Evolutionary conservation across 2,797 vertebrate genomes (phyloP).

Genomic region (Falco berigora): DNA sequence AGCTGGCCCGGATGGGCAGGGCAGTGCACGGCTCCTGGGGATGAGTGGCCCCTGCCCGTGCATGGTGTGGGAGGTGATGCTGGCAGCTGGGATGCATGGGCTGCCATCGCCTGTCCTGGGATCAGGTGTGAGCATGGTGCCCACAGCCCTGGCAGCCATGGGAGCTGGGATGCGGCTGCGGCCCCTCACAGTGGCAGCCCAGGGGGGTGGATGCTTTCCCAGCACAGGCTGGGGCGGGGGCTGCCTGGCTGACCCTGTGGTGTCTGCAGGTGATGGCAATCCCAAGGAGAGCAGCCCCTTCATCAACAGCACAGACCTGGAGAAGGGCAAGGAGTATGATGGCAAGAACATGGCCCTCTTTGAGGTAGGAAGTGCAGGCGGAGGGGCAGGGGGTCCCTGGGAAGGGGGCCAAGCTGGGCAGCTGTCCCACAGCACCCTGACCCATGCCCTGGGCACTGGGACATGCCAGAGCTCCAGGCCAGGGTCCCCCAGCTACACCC

Average conservation of each 20-base stretch:
- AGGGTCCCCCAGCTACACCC: not conserved
- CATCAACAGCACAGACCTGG: slow-evolving; percentile 95
- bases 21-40: not conserved
- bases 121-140: rapidly evolving
- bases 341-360: slow-evolving; percentile 98
- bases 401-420: not conserved
- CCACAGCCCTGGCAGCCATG: rapidly evolving
- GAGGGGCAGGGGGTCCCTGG: not conserved
- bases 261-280: slow-evolving; percentile 87
- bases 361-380: slow-evolving; percentile 75
- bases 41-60: rapidly evolving
- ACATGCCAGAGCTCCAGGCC: not conserved
- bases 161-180: not conserved
- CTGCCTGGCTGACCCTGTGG: not conserved
- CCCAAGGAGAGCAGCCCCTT: slow-evolving; percentile 98
- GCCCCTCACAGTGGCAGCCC: rapidly evolving
- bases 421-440: too few species aligned
- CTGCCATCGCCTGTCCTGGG: not conserved
- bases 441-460: rapidly evolving
- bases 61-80: rapidly evolving
- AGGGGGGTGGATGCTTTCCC: rapidly evolving
- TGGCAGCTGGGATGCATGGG: rapidly evolving
- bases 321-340: slow-evolving; percentile 92
- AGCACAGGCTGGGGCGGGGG: not conserved
- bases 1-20: not conserved